Evolutionary conservation across 2,113 vertebrate genomes (phyloP).

Genomic region (Tretioscincus oriximinensis): DNA sequence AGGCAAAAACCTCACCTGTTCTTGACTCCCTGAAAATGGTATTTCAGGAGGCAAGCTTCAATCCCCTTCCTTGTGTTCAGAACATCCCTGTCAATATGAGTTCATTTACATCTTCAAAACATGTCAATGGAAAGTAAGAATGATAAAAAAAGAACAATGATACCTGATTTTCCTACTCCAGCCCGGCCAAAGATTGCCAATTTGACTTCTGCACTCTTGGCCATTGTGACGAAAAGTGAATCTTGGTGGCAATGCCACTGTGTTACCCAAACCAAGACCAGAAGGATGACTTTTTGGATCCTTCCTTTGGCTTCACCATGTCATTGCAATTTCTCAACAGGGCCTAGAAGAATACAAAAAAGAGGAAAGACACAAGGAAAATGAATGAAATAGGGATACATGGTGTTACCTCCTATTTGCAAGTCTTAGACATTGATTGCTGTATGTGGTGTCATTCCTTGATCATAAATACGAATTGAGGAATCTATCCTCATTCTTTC

Average conservation of each 20-base stretch:
- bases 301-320: conserved; percentile 53
- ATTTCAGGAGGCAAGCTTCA: too few relatives aligned
- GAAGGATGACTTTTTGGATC: conserved; percentile 35
- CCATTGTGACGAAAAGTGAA: conserved; percentile 72
- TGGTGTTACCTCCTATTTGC: conserved; percentile 6
- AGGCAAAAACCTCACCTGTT: too few relatives aligned
- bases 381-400: conserved; percentile 13
- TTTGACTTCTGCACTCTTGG: conserved; percentile 94
- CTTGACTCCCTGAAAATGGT: too few relatives aligned
- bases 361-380: conserved; percentile 44
- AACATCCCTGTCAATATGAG: neutral
- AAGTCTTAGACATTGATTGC: neutral
- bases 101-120: neutral
- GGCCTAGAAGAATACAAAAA: conserved; percentile 25
- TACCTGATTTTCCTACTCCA: conserved; percentile 97
- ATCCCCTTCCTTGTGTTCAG: neutral
- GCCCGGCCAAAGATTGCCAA: conserved; percentile 92
- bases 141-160: conserved; percentile 14
- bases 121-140: neutral
- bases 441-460: neutral
- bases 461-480: neutral
- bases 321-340: conserved; percentile 65
- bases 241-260: conserved; percentile 5
- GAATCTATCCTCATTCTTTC: neutral
- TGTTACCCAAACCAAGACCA: conserved; percentile 7